Base-by-base conservation (phyloP, 92 coral and sea anemone species). In the Montipora capitata region DNA sequence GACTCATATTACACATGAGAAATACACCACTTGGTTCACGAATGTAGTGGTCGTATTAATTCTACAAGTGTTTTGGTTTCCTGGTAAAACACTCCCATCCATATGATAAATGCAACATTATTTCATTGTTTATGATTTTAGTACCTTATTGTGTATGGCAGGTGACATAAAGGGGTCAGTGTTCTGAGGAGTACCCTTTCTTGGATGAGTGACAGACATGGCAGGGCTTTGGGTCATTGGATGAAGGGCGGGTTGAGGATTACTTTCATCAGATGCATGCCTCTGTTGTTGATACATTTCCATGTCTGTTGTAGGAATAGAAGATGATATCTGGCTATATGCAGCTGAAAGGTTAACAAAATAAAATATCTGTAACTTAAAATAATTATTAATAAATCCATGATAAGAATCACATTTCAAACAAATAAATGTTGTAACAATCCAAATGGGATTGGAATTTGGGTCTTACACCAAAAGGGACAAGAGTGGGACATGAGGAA, bases 271-370 rank as follows among this genome's bases (percentile, higher is more conserved):
- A 63, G 57, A 63, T 56, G 74, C 87, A 56, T 40, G 43, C 64
- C 88, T 80, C 61, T 83, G 75, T 42, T 91, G 83, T 80, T 81
- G 68, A 44, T 88, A 94, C 10, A 91, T 82, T 41, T 87, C 95
- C 87, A 89, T 88, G 71, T 95, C 98, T 40, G 85, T 87, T 35
- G 96, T 95, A 40, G 98, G 98, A 69, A 95, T 83, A 3, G 95
- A 40, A 42, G 96, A 91, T 7, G 98, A 91, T 72, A 95, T 17
- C 76, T 90, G 89, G 87, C 81, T 93, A 82, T 91, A 95, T 20
- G 98, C 94, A 63, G 98, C 98, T 95, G 81, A 52, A 77, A 66
- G 51, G 17, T 41, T 12, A 16, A 65, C 44, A 65, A 17, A 10
- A 15, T 11, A 63, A 3, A 2, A 48, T 5, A 48, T 48, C 10